A percentile compares a stretch with the other conserved stretches of the same genome.
phyloP scores from a whole-genome alignment of 2,113 vertebrate species.

The Esox niger region DNA sequence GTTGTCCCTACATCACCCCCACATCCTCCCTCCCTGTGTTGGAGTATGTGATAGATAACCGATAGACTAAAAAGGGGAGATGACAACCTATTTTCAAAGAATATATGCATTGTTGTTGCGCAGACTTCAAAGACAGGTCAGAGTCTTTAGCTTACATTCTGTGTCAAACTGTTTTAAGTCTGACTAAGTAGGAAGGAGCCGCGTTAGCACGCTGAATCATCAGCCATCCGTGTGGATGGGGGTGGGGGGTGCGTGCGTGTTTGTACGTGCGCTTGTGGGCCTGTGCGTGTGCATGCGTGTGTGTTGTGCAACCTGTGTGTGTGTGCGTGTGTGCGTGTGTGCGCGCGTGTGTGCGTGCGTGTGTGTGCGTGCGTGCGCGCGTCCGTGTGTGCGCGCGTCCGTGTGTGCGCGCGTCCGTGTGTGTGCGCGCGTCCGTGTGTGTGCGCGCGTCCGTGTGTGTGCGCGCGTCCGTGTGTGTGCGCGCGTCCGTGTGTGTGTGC shows the following conservation, averaged over 20 bases:
- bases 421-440: conserved; percentile 13
- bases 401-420: too few species aligned
- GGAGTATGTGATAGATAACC: conserved; percentile 7
- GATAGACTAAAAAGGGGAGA: conserved; percentile 30
- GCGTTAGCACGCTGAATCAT: conserved; percentile 41
- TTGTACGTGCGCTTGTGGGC: conserved; percentile 22
- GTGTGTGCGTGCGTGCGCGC: conserved; percentile 2
- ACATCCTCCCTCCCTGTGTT: conserved; percentile 9
- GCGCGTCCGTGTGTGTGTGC: too few species aligned
- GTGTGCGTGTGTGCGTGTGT: conserved; percentile 7
- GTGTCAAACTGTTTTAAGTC: conserved; percentile 18
- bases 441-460: conserved; percentile 2
- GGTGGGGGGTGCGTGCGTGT: conserved; percentile 6
- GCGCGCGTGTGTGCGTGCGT: conserved; percentile 26
- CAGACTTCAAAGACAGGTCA: conserved; percentile 17
- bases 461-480: too few species aligned
- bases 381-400: too few species aligned
- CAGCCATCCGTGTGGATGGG: conserved; percentile 43
- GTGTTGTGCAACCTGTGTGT: conserved; percentile 1
- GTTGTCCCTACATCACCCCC: conserved; percentile 23
- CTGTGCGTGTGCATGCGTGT: conserved; percentile 17
- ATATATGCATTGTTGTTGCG: conserved; percentile 7
- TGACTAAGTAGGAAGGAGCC: conserved; percentile 39
- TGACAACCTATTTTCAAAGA: conserved; percentile 37
- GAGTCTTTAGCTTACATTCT: conserved; percentile 27